Percentiles rank a stretch among this genome's conserved stretches.
These are phyloP conservation scores for Vidua macroura DNA, from an alignment of 2,113 vertebrate genomes.

Conservation along the genomic window DNA sequence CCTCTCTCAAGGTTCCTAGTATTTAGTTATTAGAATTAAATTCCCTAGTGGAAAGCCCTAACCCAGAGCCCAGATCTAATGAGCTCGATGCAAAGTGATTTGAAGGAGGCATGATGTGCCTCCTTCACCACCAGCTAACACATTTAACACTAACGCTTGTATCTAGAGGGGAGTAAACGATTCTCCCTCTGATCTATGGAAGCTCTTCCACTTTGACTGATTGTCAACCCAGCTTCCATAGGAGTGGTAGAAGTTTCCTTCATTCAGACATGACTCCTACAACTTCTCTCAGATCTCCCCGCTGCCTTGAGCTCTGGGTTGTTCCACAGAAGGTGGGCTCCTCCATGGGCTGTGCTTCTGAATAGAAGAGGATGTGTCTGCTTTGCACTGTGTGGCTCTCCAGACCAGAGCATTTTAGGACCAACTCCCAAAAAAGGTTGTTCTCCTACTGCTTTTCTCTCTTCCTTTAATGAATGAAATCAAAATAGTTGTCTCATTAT, in stretches of 20 bases:
- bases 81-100: not conserved
- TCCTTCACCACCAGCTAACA: not conserved
- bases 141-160: not conserved
- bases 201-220: not conserved
- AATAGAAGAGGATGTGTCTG: not conserved
- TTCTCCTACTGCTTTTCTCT: not conserved
- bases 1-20: not conserved
- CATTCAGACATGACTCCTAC: not conserved
- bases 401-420: not conserved
- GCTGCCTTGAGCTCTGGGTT: not conserved
- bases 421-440: accelerated
- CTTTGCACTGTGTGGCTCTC: not conserved
- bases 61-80: not conserved
- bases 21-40: not conserved
- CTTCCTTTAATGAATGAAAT: not conserved
- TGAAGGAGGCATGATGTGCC: not conserved
- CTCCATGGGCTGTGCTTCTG: not conserved
- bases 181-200: not conserved
- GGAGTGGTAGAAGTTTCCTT: not conserved
- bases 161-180: not conserved
- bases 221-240: not conserved
- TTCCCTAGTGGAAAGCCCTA: not conserved
- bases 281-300: not conserved
- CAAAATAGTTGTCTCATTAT: not conserved
- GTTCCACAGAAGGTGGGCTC: not conserved